Evolutionary conservation across 2,113 vertebrate species (phyloP), one percentile per base, ranked within the genome.

Genomic region (Athene noctua): DNA sequence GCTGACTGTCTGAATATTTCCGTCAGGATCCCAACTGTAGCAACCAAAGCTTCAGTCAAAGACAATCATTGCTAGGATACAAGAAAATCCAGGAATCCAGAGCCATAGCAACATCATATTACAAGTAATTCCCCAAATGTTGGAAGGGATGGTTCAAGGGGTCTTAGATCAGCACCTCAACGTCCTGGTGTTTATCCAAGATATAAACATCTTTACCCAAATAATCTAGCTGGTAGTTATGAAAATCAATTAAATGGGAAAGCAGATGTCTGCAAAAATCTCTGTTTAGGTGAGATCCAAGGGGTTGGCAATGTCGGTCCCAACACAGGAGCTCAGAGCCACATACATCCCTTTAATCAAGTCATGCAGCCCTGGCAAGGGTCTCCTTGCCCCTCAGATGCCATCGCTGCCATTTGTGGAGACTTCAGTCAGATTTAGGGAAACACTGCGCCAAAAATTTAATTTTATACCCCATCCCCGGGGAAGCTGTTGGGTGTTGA

Each of bases 1-100:
- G 38, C 57, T 94, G 90, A 34, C 36, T 51, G 68, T 5, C 42
- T 1, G 62, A 62, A 6, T 59, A 44, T 94, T 82, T 81, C 84
- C 78, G 66, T 78, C 85, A 58, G 80, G 47, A 85, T 61, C 78
- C 87, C 68, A 83, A 44, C 59, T 36, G 86, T 2, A 80, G 68
- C 86, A 89, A 38, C 44, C 51, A 82, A 63, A 52, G 73, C 68
- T 93, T 77, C 80, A 65, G 54, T 15, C 61, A 80, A 78, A 87
- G 51, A 67, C 57, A 84, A 40, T 77, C 70, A 94, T 85, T 94
- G 94, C 94, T 91, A 92, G 94, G 94, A 92, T 83, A 96, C 90
- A 70, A 40, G 85, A 74, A 88, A 88, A 91, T 14, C 74, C 82
- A 38, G 38, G 38, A 38, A 72, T 80, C 87, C 91, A 77, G 73